Base-by-base conservation (phyloP, 2,888 invertebrate species). In the Kryphioiulus occultus region DNA sequence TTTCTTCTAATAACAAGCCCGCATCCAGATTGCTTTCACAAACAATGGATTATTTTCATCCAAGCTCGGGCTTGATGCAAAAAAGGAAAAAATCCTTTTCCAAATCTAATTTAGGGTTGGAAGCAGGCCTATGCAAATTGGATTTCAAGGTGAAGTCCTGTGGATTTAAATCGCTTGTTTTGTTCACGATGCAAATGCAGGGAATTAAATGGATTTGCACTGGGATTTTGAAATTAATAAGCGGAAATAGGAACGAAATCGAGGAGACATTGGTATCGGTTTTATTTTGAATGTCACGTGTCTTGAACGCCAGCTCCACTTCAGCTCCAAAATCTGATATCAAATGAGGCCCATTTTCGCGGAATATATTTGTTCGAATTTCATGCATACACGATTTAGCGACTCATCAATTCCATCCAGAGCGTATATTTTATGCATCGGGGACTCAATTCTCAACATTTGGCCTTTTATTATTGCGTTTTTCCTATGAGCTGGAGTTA, bases 1-100 rank as follows among this genome's bases (percentile, higher is more conserved):
- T 26, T 68, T 68, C 12, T 26, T n/a, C 26, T 68, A 68, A 68
- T 68, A 68, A 68, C 68, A 68, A 26, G 26, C 68, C 68, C 68
- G 68, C 68, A 68, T 68, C 5, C 68, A 68, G 9, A 68, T 68
- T 68, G 68, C 68, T 68, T 68, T 26, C 26, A 22, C 68, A 68
- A 68, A 68, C 68, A 68, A 68, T 26, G 68, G 68, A 68, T 68
- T 68, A 68, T 68, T 68, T 68, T 68, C 68, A 68, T 26, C 22
- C 26, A 10, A 68, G 26, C 22, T 68, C 26, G 0, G 0, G 68
- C 9, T 10, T 26, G 68, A 26, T 68, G 68, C 26, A 26, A 26
- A 68, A 68, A 22, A 68, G n/a, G 44, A 35, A 59, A 59, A 59
- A 59, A 59, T 1, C 26, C 68, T 22, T 26, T 4, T 26, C 12